Percentiles rank a stretch among this genome's conserved stretches.
Evolutionary conservation across 2,797 vertebrate genomes (phyloP).

Genomic region (Bovichtus variegatus): DNA sequence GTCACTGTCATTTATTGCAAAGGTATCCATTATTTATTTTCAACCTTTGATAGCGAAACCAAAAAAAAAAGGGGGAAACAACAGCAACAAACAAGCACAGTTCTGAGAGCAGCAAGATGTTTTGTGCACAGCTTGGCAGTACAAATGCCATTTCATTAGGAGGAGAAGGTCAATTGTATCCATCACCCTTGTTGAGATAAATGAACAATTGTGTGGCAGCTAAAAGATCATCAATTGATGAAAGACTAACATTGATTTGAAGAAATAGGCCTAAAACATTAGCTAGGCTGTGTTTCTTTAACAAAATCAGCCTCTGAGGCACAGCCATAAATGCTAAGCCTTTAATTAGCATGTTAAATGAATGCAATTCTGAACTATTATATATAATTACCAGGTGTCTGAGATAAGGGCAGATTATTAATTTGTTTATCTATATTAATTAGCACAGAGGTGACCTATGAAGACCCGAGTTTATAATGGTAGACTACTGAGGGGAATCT

Average conservation of each 20-base stretch:
- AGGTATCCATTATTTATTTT: conserved; percentile 22
- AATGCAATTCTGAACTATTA: conserved; percentile 63
- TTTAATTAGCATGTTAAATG: conserved; percentile 75
- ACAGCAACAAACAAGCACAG: conserved; percentile 52
- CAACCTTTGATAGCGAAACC: conserved; percentile 11
- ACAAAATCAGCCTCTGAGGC: conserved; percentile 37
- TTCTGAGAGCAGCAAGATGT: conserved; percentile 41
- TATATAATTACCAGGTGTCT: conserved; percentile 78
- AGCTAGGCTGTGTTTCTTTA: conserved; percentile 34
- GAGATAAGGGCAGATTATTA: conserved; percentile 66
- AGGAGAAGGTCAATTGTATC: conserved; percentile 84
- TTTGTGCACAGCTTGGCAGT: conserved; percentile 57
- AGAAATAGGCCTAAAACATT: conserved; percentile 51
- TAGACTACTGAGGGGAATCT: conserved; percentile 19
- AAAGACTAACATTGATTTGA: conserved; percentile 67
- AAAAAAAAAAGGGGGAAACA: conserved; percentile 39
- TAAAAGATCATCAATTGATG: conserved; percentile 77
- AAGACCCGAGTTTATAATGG: conserved; percentile 46
- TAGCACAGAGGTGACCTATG: conserved; percentile 67
- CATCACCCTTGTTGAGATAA: conserved; percentile 81
- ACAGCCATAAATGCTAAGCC: conserved; percentile 53
- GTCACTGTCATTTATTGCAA: conserved; percentile 20
- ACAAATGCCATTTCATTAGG: conserved; percentile 80
- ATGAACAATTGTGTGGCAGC: conserved; percentile 74
- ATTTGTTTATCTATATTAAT: conserved; percentile 76